Conservation (phyloP, 2,888 invertebrate species). For the Andrena hattorfiana region DNA sequence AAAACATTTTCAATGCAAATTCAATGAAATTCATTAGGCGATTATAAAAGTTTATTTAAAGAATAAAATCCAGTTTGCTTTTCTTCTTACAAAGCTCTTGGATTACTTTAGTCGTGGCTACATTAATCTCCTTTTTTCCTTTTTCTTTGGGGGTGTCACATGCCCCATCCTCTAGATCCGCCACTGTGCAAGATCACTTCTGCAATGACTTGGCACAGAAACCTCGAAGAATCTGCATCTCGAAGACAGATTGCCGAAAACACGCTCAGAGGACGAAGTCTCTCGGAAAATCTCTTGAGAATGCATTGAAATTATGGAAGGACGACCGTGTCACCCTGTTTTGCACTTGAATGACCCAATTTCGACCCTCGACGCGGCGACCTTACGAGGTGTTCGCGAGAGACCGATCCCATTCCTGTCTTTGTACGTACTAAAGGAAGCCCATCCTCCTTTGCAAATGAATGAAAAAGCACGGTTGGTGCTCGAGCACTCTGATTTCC, state of each 20-base stretch:
- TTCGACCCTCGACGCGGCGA: conserved; percentile 44
- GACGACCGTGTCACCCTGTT: conserved; percentile 59
- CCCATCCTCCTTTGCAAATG: conserved; percentile 72
- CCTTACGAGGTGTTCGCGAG: conserved; percentile 40
- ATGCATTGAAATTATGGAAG: conserved; percentile 29
- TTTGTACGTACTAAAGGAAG: neutral
- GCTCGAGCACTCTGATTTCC: conserved; percentile 62
- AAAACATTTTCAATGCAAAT: too few species aligned
- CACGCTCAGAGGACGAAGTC: neutral
- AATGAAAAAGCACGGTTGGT: conserved; percentile 63
- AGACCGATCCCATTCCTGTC: conserved; percentile 44
- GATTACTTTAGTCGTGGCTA: too few species aligned
- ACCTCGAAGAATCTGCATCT: neutral
- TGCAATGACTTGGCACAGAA: neutral
- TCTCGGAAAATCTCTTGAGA: conserved; percentile 36
- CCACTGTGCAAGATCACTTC: too few species aligned
- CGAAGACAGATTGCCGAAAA: neutral
- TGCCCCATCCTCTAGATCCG: too few species aligned
- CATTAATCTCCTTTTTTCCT: too few species aligned
- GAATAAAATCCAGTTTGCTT: too few species aligned
- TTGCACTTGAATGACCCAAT: conserved; percentile 79
- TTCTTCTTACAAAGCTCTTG: too few species aligned
- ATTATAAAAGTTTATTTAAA: too few species aligned
- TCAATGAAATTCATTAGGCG: too few species aligned
- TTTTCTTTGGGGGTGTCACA: too few species aligned